phyloP scores from a whole-genome alignment of 2,113 vertebrate genomes.

The Choloepus hoffmanni region DNA sequence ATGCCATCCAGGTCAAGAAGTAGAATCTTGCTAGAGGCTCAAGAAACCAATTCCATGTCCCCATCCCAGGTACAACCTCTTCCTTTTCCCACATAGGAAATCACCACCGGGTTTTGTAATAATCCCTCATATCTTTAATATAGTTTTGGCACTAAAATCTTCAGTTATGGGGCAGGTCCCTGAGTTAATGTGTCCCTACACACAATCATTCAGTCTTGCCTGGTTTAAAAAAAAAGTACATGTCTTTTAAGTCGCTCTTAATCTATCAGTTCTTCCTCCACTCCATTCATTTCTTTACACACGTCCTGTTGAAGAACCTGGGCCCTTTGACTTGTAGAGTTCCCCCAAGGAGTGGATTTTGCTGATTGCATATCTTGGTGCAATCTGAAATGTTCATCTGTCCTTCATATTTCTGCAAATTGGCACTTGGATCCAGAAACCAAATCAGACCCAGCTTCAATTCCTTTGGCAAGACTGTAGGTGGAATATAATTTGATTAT shows the following conservation, averaged over 20 bases:
- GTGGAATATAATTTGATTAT: background rate
- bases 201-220: background rate
- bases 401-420: constrained; percentile 15
- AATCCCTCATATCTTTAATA: background rate
- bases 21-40: background rate
- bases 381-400: background rate
- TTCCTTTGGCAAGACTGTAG: background rate
- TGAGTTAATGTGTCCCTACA: background rate
- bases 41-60: background rate
- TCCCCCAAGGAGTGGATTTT: background rate
- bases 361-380: background rate
- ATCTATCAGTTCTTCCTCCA: background rate
- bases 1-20: background rate
- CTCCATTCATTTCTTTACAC: background rate
- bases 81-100: background rate
- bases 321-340: background rate
- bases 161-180: too few species aligned
- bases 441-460: background rate
- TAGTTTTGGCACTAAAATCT: background rate
- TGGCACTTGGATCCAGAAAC: background rate
- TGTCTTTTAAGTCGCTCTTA: background rate
- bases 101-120: background rate
- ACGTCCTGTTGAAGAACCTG: background rate
- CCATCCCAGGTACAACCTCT: background rate
- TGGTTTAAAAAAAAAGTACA: background rate